phyloP scores from a whole-genome alignment of 2,888 invertebrate genomes.

The Phyto melanocephala region DNA sequence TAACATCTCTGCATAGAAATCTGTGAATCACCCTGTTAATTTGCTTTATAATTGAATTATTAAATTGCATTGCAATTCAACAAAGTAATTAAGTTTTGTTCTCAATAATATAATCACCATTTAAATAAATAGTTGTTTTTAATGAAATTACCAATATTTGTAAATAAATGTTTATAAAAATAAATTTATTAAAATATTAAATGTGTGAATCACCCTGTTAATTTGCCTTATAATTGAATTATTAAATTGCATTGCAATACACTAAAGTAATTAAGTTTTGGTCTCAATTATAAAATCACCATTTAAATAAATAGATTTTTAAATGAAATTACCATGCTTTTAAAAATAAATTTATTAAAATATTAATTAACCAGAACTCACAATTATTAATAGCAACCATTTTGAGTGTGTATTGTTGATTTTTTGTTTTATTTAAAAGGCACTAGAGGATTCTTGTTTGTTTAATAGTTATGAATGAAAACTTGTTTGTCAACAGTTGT shows the following conservation, averaged over 20 bases:
- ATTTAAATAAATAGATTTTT: too few species aligned
- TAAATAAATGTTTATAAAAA: too few species aligned
- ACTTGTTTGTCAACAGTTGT: not conserved
- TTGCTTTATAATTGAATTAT: too few species aligned
- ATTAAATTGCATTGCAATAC: too few species aligned
- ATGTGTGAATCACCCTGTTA: not conserved
- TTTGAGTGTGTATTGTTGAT: slow-evolving; percentile 32
- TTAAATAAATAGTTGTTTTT: too few species aligned
- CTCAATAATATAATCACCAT: not conserved
- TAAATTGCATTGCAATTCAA: too few species aligned
- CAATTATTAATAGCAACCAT: slow-evolving; percentile 63
- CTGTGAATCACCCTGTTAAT: not conserved
- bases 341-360: not conserved
- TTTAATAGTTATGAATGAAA: slow-evolving; percentile 33
- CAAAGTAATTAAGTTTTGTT: not conserved
- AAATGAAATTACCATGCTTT: too few species aligned
- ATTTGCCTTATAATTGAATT: too few species aligned
- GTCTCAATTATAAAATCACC: not conserved
- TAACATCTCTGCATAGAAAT: too few species aligned
- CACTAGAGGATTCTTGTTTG: slow-evolving; percentile 23
- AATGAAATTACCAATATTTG: too few species aligned
- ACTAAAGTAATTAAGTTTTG: not conserved
- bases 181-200: not conserved
- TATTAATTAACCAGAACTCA: slow-evolving; percentile 38
- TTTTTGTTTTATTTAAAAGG: slow-evolving; percentile 19